Percentiles rank a stretch among this genome's conserved stretches.
Evolutionary conservation across 2,888 invertebrate genomes (phyloP).

Genomic region (Malthinus flaveolus): DNA sequence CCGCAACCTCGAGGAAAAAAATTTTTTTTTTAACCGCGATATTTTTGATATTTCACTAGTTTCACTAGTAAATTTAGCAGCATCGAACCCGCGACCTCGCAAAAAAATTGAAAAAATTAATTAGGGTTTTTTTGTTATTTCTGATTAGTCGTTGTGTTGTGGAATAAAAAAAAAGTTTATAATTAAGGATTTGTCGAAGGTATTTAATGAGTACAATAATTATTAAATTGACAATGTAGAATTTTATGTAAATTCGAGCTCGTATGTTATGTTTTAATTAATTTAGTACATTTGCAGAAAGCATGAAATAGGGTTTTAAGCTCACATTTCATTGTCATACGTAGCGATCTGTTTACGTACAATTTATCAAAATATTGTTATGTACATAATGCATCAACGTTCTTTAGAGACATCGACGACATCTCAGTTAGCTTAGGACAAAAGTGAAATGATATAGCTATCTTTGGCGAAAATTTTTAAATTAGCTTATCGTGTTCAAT

Average conservation of each 20-base stretch:
- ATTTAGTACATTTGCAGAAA: constrained; percentile 17
- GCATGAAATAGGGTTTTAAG: constrained; percentile 27
- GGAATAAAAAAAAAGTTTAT: background rate
- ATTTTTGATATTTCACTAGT: too few relatives aligned
- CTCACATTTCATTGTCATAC: constrained; percentile 42
- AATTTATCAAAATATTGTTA: constrained; percentile 47
- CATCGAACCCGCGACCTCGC: too few relatives aligned
- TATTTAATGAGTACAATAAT: background rate
- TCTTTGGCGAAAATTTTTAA: constrained; percentile 28
- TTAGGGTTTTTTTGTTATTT: background rate
- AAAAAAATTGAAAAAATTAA: too few relatives aligned
- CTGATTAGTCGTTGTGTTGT: background rate
- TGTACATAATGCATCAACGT: constrained; percentile 20
- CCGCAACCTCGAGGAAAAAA: too few relatives aligned
- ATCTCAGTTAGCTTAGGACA: constrained; percentile 33
- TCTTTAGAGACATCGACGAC: constrained; percentile 22
- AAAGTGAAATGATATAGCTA: constrained; percentile 35
- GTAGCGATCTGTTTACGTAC: constrained; percentile 44
- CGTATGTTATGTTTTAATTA: constrained; percentile 27
- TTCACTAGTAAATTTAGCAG: too few relatives aligned
- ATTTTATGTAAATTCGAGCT: constrained; percentile 19
- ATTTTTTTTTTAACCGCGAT: too few relatives aligned
- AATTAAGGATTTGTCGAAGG: background rate
- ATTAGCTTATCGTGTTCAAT: constrained; percentile 33
- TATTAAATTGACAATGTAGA: constrained; percentile 3